Percentiles rank a stretch among this genome's conserved stretches.
Conservation (phyloP, 2,888 invertebrate species). For the Drosophila prostipennis region DNA sequence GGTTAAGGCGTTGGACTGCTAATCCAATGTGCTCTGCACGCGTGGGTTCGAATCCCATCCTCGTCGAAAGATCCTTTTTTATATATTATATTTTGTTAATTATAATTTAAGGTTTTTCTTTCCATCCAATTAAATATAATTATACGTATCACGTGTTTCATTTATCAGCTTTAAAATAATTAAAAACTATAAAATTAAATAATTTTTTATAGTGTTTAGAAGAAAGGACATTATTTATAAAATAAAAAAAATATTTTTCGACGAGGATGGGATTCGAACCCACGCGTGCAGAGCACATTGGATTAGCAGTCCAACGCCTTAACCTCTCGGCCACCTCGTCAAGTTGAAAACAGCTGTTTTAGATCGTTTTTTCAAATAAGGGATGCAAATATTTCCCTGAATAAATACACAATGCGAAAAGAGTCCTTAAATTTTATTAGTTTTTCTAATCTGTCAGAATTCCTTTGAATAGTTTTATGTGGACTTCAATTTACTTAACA, state of each 20-base stretch:
- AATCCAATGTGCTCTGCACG: conserved; percentile 91
- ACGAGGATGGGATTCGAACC: conserved; percentile 93
- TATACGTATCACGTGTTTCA: too few relatives aligned
- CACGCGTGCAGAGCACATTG: conserved; percentile 94
- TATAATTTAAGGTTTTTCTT: too few relatives aligned
- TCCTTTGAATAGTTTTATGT: not conserved
- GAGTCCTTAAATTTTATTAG: not conserved
- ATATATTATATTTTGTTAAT: not conserved
- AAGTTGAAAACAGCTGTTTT: not conserved
- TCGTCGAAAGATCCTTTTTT: conserved; percentile 85
- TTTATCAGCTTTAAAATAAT: too few relatives aligned
- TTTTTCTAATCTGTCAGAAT: not conserved
- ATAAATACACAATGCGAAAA: not conserved
- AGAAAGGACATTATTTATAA: not conserved
- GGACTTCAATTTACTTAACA: not conserved
- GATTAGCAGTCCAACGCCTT: conserved; percentile 94
- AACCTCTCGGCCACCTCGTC: conserved; percentile 94
- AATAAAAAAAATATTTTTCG: conserved; percentile 77
- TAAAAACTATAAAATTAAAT: too few relatives aligned
- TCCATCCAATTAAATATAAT: not conserved
- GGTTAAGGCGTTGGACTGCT: conserved; percentile 93
- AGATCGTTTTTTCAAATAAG: conserved; percentile 12
- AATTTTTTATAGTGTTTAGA: not conserved
- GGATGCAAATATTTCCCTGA: not conserved
- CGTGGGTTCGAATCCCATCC: conserved; percentile 94